Evolutionary conservation across 2,113 vertebrate species (phyloP), one percentile per base, ranked within the genome.

Genomic region (Accipiter cooperii): DNA sequence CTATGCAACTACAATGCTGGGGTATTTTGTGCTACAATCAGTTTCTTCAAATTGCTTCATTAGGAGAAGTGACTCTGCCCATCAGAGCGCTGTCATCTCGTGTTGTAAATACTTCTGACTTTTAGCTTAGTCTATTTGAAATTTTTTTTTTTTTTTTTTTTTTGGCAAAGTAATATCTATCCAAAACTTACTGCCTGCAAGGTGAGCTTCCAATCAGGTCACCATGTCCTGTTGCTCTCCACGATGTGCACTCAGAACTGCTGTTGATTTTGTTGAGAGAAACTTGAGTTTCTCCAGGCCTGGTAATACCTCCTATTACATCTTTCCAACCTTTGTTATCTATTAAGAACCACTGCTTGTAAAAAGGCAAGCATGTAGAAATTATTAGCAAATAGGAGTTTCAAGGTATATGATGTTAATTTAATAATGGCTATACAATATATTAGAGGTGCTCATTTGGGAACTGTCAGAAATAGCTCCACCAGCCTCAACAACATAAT

Each of bases 391-490:
- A 47, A 75, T 55, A 76, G 49, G 36, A 91, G 40, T 87, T 85
- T 47, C 77, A 93, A 51, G 51, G 36, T 38, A 85, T 93, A 81
- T 75, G 33, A 84, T 84, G 49, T 46, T 95, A 94, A 97, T 95
- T 89, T 84, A 92, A 94, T 95, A 96, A 97, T 87, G 78, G 68
- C 77, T 92, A 31, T 61, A 86, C 61, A 86, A 84, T 85, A 88
- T 91, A 94, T 95, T 95, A 93, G 47, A 95, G 64, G 8, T 65
- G 9, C 24, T 87, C 71, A 86, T 89, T 69, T 81, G 91, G 73
- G 93, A 93, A 87, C 91, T 95, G 88, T 84, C 75, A 54, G 55
- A 96, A 97, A 91, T 44, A 89, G 34, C 34, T 91, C 90, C 58
- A 68, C 15, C 49, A 92, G 46, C 31, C 75, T 97, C 74, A 93